Base-by-base conservation (phyloP, 23 tunicate species). In the Halocynthia aurantium region DNA sequence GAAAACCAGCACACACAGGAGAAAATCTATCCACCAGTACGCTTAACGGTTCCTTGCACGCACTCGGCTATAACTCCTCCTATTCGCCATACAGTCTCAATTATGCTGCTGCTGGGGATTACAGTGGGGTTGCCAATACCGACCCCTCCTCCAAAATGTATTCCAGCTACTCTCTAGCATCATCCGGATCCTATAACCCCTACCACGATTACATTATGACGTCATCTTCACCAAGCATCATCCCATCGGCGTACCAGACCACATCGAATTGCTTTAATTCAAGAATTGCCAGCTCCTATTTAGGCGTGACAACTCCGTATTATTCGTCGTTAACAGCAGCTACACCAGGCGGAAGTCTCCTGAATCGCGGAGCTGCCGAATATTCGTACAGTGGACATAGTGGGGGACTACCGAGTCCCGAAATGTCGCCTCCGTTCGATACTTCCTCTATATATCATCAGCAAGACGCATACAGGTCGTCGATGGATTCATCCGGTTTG, bases 331-430 rank as follows among this genome's bases (percentile, higher is more conserved):
- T 74, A 54, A 51, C 78, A 13, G 10, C 78, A 53, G 22, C 78
- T 4, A 20, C 70, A 11, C 49, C 70, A 49, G 70, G 31, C 22
- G 72, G 31, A 11, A 67, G 19, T 17, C 22, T 10, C 72, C 12
- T 67, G 22, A 67, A 17, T 19, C 50, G 72, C 2, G 31, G 31
- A 67, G 19, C 12, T 1, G 50, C 31, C n/a, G 72, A 50, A 13
- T 74, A 74, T 54, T n/a, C 66, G 19, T 54, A 74, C 78, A 64
- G 78, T 21, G 56, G 31, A 74, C 78, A 74, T 54, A 74, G 56
- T 74, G 78, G 78, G 64, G 78, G 78, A 53, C 6, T 56, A 49
- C 56, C 78, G 8, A 21, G 50, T n/a, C 56, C 78, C 2, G 63
- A 53, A 8, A 21, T 54, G 50, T 21, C 78, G 44, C 44, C 44